Base-by-base conservation (phyloP, 2,797 vertebrate species). In the Trematomus bernacchii region DNA sequence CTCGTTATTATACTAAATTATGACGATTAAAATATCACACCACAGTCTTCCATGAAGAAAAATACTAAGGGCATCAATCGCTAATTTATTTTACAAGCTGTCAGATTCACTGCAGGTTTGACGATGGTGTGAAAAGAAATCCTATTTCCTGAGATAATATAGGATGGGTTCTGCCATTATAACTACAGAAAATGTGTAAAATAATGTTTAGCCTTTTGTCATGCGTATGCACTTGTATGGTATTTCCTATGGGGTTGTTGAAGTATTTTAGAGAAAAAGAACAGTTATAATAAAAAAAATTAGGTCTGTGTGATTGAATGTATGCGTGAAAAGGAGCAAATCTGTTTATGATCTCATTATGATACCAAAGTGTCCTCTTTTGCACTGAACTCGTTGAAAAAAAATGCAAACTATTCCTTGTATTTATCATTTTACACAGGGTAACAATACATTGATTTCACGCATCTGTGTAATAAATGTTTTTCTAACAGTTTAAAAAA, bases 401-500 rank as follows among this genome's bases (percentile, higher is more conserved):
- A n/a, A 21, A 27, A 19, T 59, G 23, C 54, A 3, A 27, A 65
- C 6, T 37, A 50, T 71, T 16, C 7, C 12, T 8, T 40, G 12
- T 63, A 19, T 64, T 48, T 12, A 64, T 42, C 33, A 66, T 18
- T 30, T 21, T 33, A 46, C 30, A 30, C 3, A 10, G 2, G 46
- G 9, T 59, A 44, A 43, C 47, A 19, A 16, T 50, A 15, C 18
- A 40, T 30, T 70, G 15, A 66, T 69, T 61, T 40, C 8, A 46
- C 33, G 40, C 18, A 40, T 64, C 14, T 77, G 58, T 54, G 13
- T 6, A 65, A 66, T 62, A 30, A 79, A 73, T 47, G 68, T 60
- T 1, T 59, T 77, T 61, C n/a, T 47, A n/a, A 46, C 27, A 48
- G 11, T 15, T 40, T 16, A 27, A 27, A 27, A 18, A 19, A 1